Conservation (phyloP, 1,140 invertebrate genomes). For the Temnothorax nylanderi region DNA sequence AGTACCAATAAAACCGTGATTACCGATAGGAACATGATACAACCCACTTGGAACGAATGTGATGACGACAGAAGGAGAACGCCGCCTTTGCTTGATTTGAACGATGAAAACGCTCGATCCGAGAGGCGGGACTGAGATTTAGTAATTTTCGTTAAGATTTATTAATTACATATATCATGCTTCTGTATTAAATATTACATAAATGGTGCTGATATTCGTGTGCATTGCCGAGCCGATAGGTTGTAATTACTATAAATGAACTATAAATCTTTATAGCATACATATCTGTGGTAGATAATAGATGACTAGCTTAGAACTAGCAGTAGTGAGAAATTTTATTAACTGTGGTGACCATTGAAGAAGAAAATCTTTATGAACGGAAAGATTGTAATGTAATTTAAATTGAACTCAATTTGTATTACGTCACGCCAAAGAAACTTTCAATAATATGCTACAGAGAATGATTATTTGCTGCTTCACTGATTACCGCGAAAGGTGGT, state of each 20-base stretch:
- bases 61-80: conserved; percentile 9
- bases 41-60: conserved; percentile 50
- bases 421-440: not conserved
- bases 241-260: conserved; percentile 6
- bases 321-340: conserved; percentile 3
- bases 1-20: conserved; percentile 43
- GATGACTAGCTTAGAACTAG: not conserved
- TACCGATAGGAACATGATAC: conserved; percentile 58
- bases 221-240: not conserved
- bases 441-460: not conserved
- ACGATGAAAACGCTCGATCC: not conserved
- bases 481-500: not conserved
- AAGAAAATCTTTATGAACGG: not conserved
- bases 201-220: not conserved
- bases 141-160: not conserved
- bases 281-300: not conserved
- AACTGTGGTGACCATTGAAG: not conserved
- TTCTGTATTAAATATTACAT: conserved; percentile 9
- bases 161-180: conserved; percentile 6
- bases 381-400: not conserved
- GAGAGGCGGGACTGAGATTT: not conserved
- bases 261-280: not conserved
- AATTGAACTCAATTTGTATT: not conserved
- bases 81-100: not conserved
- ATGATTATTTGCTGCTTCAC: not conserved